Percentiles rank a stretch among this genome's conserved stretches.
Evolutionary conservation across 2,797 vertebrate genomes (phyloP).

Genomic region (Gymnoscopelus braueri): DNA sequence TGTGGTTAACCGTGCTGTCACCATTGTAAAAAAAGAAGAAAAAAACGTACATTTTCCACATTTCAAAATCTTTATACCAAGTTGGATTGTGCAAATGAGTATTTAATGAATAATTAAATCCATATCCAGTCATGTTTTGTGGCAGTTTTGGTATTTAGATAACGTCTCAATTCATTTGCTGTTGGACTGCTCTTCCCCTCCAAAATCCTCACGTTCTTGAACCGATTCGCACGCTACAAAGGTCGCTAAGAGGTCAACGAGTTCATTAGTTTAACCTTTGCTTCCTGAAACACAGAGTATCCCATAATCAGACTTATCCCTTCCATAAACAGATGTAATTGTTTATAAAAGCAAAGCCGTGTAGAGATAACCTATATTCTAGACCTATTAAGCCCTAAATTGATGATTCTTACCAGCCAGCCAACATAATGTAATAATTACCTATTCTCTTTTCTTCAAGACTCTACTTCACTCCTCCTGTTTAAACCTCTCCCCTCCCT

Average conservation of each 20-base stretch:
- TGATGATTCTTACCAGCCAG: background rate
- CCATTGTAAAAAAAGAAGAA: background rate
- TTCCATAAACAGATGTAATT: slow-evolving; percentile 6
- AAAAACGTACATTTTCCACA: slow-evolving; percentile 13
- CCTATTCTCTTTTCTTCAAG: background rate
- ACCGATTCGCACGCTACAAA: slow-evolving; percentile 23
- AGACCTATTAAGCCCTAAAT: background rate
- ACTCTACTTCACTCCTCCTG: too few relatives aligned
- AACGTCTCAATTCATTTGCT: slow-evolving; percentile 8
- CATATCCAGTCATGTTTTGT: background rate
- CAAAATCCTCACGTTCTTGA: background rate
- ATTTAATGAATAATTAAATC: background rate
- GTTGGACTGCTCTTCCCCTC: slow-evolving; percentile 23
- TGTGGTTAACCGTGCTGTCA: slow-evolving; percentile 20
- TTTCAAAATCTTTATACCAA: slow-evolving; percentile 17
- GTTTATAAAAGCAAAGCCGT: too few relatives aligned
- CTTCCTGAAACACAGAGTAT: slow-evolving; percentile 37
- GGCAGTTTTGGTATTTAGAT: slow-evolving; percentile 24
- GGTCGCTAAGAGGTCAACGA: slow-evolving; percentile 14
- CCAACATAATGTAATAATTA: background rate
- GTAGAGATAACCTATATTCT: background rate
- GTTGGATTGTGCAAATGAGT: background rate
- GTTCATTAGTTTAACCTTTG: slow-evolving; percentile 20
- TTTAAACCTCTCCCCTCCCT: too few relatives aligned
- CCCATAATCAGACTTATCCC: slow-evolving; percentile 12